A percentile compares a stretch with the other conserved stretches of the same genome.
phyloP scores from a whole-genome alignment of 2,888 invertebrate species.

The Tortrix viridana region DNA sequence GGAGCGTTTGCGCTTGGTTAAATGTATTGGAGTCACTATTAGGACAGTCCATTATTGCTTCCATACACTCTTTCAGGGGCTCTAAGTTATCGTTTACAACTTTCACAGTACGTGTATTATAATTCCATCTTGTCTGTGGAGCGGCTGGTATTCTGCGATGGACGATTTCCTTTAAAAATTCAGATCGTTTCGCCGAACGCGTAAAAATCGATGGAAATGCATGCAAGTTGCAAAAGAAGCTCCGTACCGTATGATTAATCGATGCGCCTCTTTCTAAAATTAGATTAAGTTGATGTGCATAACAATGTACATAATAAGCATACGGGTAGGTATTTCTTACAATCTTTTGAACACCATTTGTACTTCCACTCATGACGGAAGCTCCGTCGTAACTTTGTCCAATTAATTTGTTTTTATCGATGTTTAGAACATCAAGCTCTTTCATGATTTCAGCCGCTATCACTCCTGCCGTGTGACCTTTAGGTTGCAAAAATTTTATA shows the following conservation, averaged over 20 bases:
- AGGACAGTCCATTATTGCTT: conserved; percentile 17
- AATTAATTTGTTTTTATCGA: conserved; percentile 30
- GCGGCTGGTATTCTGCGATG: conserved; percentile 14
- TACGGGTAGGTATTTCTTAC: conserved; percentile 23
- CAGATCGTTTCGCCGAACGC: conserved; percentile 19
- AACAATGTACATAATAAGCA: conserved; percentile 26
- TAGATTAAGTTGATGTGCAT: conserved; percentile 17
- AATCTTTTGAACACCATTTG: conserved; percentile 24
- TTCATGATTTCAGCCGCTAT: conserved; percentile 23
- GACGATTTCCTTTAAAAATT: conserved; percentile 19
- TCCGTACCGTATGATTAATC: conserved; percentile 13
- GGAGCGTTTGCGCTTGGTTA: conserved; percentile 28
- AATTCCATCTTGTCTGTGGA: conserved; percentile 33
- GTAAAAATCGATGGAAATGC: conserved; percentile 25
- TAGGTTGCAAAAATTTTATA: conserved; percentile 27
- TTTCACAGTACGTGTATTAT: conserved; percentile 28
- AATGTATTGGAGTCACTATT: conserved; percentile 24
- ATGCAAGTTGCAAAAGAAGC: conserved; percentile 17
- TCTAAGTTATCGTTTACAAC: conserved; percentile 28
- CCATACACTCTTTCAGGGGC: conserved; percentile 30
- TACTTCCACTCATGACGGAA: conserved; percentile 30
- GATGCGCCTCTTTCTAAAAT: conserved; percentile 23
- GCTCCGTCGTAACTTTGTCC: conserved; percentile 32
- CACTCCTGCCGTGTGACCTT: conserved; percentile 16
- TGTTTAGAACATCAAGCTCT: conserved; percentile 21